Evolutionary conservation across 1,140 invertebrate genomes (phyloP), one percentile per base, ranked within the genome.

Genomic region (Drosophila albomicans): DNA sequence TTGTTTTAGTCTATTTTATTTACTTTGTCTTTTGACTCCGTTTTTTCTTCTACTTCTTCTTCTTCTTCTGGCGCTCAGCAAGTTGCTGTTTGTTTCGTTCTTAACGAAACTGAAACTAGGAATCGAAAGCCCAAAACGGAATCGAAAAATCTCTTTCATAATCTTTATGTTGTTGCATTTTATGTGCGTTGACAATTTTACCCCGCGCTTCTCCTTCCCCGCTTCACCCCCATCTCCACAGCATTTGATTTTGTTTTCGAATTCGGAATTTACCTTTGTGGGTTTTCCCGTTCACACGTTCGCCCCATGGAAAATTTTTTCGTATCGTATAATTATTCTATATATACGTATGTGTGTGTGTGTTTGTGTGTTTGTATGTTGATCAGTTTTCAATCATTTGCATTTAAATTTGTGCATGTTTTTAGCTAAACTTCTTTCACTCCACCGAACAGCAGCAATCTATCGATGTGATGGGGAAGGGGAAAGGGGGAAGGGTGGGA

Each of bases 341-440:
- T 4, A 20, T 41, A n/a, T 5, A 11, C 32, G n/a, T 38, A 15
- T 15, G 6, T 52, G 0, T 32, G 52, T 68, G 6, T 43, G 10
- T 59, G 16, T 11, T 20, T 68, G 20, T 59, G 16, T 51, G 16
- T 30, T 2, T 45, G 46, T 56, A 25, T 64, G 25, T 73, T 79
- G 74, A 85, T 85, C 78, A 75, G 77, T 78, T 78, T 84, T 74
- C 68, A 56, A 63, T 74, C 69, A 80, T 87, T 86, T 74, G 77
- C 81, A 80, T 82, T 72, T 80, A 71, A 70, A 87, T 86, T 64
- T 81, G 79, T 69, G 43, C 64, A 73, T 72, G 41, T 82, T 82
- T 65, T 65, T 45, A 38, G 59, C 54, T 66, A 69, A 71, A 35
- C 46, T 66, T 30, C 57, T 43, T 49, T 41, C 4, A 52, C 41